Percentiles rank a stretch among this genome's conserved stretches.
phyloP scores from a whole-genome alignment of 64 coral and sea anemone species.

The Astreopora myriophthalma region DNA sequence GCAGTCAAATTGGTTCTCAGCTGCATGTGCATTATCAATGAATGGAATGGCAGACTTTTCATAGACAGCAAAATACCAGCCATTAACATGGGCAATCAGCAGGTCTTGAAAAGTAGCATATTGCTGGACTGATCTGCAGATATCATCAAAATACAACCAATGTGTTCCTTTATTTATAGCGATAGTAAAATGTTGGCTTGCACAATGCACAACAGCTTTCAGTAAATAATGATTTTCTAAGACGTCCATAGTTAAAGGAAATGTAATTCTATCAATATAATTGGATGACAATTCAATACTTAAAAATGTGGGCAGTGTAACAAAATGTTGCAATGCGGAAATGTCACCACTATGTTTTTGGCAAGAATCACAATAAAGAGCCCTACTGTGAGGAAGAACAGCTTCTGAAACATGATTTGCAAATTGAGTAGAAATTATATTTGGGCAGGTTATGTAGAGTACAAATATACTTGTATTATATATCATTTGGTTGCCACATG shows the following conservation, averaged over 20 bases:
- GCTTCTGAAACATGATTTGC: too few species aligned
- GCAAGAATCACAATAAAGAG: too few species aligned
- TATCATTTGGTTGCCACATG: too few species aligned
- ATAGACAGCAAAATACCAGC: conserved; percentile 75
- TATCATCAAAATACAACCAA: conserved; percentile 68
- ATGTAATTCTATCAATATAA: conserved; percentile 34
- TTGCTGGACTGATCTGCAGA: conserved; percentile 43
- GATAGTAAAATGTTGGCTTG: conserved; percentile 67
- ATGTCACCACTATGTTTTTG: too few species aligned
- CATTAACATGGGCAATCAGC: conserved; percentile 18
- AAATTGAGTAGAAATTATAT: too few species aligned
- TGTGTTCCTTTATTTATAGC: conserved; percentile 33
- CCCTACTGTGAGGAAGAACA: too few species aligned
- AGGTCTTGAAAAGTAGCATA: conserved; percentile 57
- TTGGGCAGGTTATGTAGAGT: too few species aligned
- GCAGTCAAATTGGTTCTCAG: conserved; percentile 29
- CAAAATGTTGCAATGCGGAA: too few species aligned
- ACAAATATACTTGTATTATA: too few species aligned
- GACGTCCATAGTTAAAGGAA: conserved; percentile 58
- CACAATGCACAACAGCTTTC: conserved; percentile 64
- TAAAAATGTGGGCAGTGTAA: too few species aligned
- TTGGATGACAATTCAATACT: neutral
- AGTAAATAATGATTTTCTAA: conserved; percentile 61
- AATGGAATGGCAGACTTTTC: conserved; percentile 41
- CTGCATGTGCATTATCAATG: conserved; percentile 15